Base-by-base conservation (phyloP, 2,113 vertebrate genomes). In the Machaerirhynchus nigripectus region DNA sequence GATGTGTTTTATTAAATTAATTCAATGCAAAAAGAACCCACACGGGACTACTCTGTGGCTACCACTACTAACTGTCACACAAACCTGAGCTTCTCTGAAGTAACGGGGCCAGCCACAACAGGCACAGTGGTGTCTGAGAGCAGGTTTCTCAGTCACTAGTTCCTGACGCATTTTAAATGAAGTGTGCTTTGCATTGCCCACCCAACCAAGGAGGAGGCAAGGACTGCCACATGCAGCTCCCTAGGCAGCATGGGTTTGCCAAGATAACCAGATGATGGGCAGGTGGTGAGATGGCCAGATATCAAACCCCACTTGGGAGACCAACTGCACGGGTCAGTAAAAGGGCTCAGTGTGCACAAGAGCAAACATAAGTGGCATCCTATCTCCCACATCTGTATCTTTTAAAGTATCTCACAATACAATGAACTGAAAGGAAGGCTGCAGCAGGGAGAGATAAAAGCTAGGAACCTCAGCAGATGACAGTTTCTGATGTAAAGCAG, bases 61-160 rank as follows among this genome's bases (percentile, higher is more conserved):
- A 39, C 30, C 59, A 77, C 18, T 6, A 60, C 37, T 27, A 65
- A 28, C 19, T 60, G 30, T 50, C 35, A 78, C 9, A 10, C 4
- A 28, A 80, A 46, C 50, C 77, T 7, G 2, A 83, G 50, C 28
- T 56, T 31, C 57, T n/a, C 30, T 19, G 10, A 59, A n/a, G 13
- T 10, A 77, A 67, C 56, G 7, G 2, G 15, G 74, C 35, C 49
- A 89, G 7, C n/a, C 56, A 30, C 3, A 23, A 64, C 12, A 60
- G 0, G 1, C 60, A 57, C 6, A 1, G 3, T 1, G 0, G 5
- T n/a, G 31, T 13, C 42, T 2, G 3, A 75, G 31, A 70, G 74
- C 21, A 24, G 21, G 44, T 46, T 4, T 49, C 70, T 26, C 49
- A 52, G 39, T 37, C 39, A 27, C 22, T 2, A 75, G 57, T 4